Conservation (phyloP, 2,113 vertebrate species). For the Psittacula cyanocephala region DNA sequence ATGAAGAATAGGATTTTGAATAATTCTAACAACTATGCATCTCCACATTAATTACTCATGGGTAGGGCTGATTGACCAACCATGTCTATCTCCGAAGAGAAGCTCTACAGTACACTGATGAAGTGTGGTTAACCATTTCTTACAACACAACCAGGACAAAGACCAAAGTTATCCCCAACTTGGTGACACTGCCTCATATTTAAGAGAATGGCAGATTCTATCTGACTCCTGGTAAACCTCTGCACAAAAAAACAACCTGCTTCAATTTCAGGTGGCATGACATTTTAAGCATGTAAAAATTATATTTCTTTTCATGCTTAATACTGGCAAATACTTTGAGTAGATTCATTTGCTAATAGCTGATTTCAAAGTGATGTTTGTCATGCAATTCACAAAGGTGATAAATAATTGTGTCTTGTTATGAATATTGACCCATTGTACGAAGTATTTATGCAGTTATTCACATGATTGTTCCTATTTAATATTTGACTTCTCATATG, state of each 20-base stretch:
- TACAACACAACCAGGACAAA: not conserved
- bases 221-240: not conserved
- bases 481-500: not conserved
- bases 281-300: not conserved
- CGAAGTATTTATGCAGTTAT: not conserved
- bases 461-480: not conserved
- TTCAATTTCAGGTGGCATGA: not conserved
- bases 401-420: not conserved
- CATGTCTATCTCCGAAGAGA: not conserved
- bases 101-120: not conserved
- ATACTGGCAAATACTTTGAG: not conserved
- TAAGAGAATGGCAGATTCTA: not conserved
- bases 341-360: not conserved
- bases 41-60: not conserved
- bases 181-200: not conserved
- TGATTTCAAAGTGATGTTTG: not conserved
- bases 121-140: not conserved
- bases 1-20: not conserved
- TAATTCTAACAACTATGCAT: not conserved
- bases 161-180: not conserved
- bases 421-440: not conserved
- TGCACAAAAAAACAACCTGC: accelerated
- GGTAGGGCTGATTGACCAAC: not conserved
- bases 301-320: not conserved
- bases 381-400: not conserved